A percentile compares a stretch with the other conserved stretches of the same genome.
phyloP scores from a whole-genome alignment of 2,888 invertebrate genomes.

The Drosophila fungiperda region DNA sequence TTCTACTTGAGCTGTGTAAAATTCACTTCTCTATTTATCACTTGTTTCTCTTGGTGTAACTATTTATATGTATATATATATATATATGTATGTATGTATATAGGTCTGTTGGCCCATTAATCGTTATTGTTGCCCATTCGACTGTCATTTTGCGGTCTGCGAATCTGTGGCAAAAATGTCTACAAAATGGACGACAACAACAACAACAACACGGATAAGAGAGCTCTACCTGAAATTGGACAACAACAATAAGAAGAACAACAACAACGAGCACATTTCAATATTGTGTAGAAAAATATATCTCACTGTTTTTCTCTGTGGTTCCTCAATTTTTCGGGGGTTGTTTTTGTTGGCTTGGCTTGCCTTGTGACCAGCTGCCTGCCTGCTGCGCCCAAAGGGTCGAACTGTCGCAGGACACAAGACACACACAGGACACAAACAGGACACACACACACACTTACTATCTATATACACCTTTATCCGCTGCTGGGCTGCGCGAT shows the following conservation, averaged over 20 bases:
- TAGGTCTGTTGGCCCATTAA: slow-evolving; percentile 61
- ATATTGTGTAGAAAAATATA: slow-evolving; percentile 16
- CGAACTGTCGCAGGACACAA: slow-evolving; percentile 39
- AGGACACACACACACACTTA: not conserved
- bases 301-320: slow-evolving; percentile 11
- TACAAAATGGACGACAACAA: slow-evolving; percentile 41
- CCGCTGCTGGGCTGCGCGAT: slow-evolving; percentile 54
- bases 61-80: not conserved
- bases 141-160: slow-evolving; percentile 73
- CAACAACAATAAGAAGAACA: slow-evolving; percentile 14
- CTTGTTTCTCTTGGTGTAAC: not conserved
- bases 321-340: slow-evolving; percentile 31
- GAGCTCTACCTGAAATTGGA: slow-evolving; percentile 31
- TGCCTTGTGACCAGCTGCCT: slow-evolving; percentile 36
- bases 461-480: slow-evolving; percentile 43
- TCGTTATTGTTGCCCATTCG: slow-evolving; percentile 60
- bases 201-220: not conserved
- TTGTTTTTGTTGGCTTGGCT: slow-evolving; percentile 34
- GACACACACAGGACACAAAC: not conserved
- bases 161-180: slow-evolving; percentile 72
- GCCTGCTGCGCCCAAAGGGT: slow-evolving; percentile 37
- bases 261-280: slow-evolving; percentile 29
- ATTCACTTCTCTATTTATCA: not conserved
- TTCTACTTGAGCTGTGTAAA: not conserved
- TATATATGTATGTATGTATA: not conserved